Evolutionary conservation across 2,888 invertebrate genomes (phyloP).

Genomic region (Troides oblongomaculatus): DNA sequence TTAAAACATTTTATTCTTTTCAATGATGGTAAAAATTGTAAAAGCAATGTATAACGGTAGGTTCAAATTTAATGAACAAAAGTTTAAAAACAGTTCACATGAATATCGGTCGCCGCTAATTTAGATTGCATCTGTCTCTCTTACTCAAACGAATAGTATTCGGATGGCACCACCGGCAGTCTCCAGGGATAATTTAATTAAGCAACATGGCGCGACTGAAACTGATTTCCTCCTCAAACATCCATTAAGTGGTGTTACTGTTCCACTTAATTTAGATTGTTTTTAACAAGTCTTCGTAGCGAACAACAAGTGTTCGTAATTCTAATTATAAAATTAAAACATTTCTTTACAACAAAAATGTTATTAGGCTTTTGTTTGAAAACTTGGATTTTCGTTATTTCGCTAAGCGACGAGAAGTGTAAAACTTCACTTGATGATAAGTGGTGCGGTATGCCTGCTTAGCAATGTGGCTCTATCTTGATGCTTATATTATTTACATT

Average conservation of each 20-base stretch:
- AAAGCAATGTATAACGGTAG: background rate
- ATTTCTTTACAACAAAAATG: background rate
- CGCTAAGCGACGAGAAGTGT: too few species aligned
- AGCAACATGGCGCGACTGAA: constrained; percentile 63
- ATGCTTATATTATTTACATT: too few species aligned
- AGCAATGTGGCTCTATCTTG: too few species aligned
- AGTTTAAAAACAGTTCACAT: background rate
- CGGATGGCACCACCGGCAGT: constrained; percentile 39
- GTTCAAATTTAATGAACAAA: background rate
- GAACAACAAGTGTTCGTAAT: constrained; percentile 31
- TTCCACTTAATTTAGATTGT: constrained; percentile 65
- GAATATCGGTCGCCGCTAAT: constrained; percentile 16
- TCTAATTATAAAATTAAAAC: background rate
- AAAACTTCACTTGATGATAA: too few species aligned
- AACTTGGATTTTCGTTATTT: background rate
- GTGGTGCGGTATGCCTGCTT: too few species aligned
- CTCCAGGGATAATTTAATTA: constrained; percentile 72
- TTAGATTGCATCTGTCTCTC: constrained; percentile 19
- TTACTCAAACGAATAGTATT: background rate
- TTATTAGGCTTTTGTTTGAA: background rate
- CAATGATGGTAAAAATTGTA: background rate
- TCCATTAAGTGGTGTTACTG: constrained; percentile 70
- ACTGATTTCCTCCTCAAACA: constrained; percentile 73
- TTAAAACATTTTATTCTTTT: background rate
- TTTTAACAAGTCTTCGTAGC: constrained; percentile 46